Conservation (phyloP, 2,888 invertebrate species). For the Cheilosia pagana region DNA sequence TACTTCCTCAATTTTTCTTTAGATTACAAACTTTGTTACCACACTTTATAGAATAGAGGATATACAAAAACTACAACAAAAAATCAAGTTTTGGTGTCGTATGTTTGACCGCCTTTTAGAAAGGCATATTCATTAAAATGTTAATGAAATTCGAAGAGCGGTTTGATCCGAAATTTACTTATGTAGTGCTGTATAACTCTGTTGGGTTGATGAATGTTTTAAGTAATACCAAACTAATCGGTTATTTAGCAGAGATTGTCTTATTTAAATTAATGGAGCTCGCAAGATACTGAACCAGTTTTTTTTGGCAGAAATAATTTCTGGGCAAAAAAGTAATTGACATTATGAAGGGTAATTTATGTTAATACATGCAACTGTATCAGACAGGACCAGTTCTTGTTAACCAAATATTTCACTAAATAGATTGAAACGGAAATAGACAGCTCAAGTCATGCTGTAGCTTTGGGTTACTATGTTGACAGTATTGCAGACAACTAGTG, state of each 20-base stretch:
- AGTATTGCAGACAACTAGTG: background rate
- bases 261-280: slow-evolving; percentile 25
- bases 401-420: background rate
- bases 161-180: slow-evolving; percentile 38
- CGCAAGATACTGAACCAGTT: slow-evolving; percentile 14
- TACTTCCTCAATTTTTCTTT: too few species aligned
- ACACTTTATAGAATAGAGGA: background rate
- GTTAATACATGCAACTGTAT: slow-evolving; percentile 38
- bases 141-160: slow-evolving; percentile 17
- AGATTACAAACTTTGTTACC: too few species aligned
- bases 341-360: slow-evolving; percentile 30
- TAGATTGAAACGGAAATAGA: too few species aligned
- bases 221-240: slow-evolving; percentile 21
- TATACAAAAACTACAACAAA: slow-evolving; percentile 21
- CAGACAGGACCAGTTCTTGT: background rate
- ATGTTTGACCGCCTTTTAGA: slow-evolving; percentile 56
- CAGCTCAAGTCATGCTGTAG: background rate
- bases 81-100: slow-evolving; percentile 25
- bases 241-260: slow-evolving; percentile 22
- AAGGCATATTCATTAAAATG: slow-evolving; percentile 53
- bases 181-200: background rate
- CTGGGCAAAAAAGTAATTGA: slow-evolving; percentile 36
- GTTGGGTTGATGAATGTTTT: slow-evolving; percentile 1
- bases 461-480: background rate
- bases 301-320: too few species aligned